phyloP scores from a whole-genome alignment of 2,888 invertebrate species.

The Chloroclysta siterata region DNA sequence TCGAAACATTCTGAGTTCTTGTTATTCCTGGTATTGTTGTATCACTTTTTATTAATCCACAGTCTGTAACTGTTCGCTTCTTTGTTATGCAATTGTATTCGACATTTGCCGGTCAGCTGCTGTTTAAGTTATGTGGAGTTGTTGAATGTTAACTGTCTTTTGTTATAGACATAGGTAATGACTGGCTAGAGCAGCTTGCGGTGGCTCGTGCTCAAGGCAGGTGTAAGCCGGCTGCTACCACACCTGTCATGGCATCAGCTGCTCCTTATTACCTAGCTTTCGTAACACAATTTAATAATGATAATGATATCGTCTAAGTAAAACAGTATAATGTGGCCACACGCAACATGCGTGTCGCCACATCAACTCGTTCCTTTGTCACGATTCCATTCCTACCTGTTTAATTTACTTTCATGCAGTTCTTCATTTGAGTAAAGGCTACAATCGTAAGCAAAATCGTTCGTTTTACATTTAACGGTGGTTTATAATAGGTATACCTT shows the following conservation, averaged over 20 bases:
- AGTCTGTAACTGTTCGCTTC: constrained; percentile 40
- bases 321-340: constrained; percentile 14
- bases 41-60: constrained; percentile 19
- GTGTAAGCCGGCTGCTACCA: constrained; percentile 77
- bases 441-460: constrained; percentile 1
- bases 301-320: constrained; percentile 22
- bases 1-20: constrained; percentile 38
- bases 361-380: constrained; percentile 18
- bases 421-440: not conserved
- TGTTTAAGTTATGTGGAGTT: constrained; percentile 55
- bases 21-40: constrained; percentile 37
- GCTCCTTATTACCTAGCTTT: constrained; percentile 66
- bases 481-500: constrained; percentile 8
- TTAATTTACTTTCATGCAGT: constrained; percentile 7
- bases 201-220: constrained; percentile 76
- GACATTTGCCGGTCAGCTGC: constrained; percentile 62
- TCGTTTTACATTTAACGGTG: not conserved
- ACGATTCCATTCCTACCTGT: constrained; percentile 5
- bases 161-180: constrained; percentile 59
- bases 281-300: constrained; percentile 27
- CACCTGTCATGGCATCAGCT: constrained; percentile 82
- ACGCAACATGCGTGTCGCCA: constrained; percentile 25
- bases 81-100: constrained; percentile 48
- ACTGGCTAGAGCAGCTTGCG: constrained; percentile 75
- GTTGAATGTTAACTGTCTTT: constrained; percentile 52